These are phyloP conservation scores for Ypsolopha scabrella DNA, from an alignment of 2,888 invertebrate genomes.

Conservation along the genomic window DNA sequence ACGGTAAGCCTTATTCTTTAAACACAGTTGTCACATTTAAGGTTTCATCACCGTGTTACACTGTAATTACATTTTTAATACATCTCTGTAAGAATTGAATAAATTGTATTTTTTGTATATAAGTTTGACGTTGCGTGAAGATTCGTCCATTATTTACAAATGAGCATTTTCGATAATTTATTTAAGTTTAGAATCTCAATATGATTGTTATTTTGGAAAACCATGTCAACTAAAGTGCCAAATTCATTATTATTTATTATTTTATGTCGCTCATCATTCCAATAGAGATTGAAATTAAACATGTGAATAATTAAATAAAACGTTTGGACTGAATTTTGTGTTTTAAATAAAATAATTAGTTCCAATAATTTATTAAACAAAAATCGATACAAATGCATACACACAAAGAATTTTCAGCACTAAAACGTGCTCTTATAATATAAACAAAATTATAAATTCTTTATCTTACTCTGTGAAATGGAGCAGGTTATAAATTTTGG, in stretches of 20 bases:
- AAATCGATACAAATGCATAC: slow-evolving; percentile 41
- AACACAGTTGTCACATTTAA: neutral
- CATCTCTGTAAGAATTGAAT: neutral
- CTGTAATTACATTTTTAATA: neutral
- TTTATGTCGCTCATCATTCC: slow-evolving; percentile 47
- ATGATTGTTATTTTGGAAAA: slow-evolving; percentile 24
- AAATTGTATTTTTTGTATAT: slow-evolving; percentile 56
- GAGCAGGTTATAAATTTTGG: too few species aligned
- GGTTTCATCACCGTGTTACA: neutral
- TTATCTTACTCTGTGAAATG: too few species aligned
- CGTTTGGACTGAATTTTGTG: slow-evolving; percentile 58
- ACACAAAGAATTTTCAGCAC: slow-evolving; percentile 19
- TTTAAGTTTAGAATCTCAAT: slow-evolving; percentile 38
- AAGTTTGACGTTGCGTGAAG: slow-evolving; percentile 37
- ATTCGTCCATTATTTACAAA: slow-evolving; percentile 34
- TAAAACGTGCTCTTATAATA: slow-evolving; percentile 20
- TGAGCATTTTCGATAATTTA: neutral
- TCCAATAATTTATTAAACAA: slow-evolving; percentile 51
- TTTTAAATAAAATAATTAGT: slow-evolving; percentile 12
- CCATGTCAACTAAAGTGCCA: slow-evolving; percentile 41
- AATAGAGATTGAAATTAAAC: slow-evolving; percentile 28
- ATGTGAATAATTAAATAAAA: slow-evolving; percentile 46
- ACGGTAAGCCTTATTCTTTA: neutral
- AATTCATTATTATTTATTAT: slow-evolving; percentile 34
- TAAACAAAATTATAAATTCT: too few species aligned